phyloP scores from a whole-genome alignment of 1,140 invertebrate species.

The Philotrypesis tridentata region DNA sequence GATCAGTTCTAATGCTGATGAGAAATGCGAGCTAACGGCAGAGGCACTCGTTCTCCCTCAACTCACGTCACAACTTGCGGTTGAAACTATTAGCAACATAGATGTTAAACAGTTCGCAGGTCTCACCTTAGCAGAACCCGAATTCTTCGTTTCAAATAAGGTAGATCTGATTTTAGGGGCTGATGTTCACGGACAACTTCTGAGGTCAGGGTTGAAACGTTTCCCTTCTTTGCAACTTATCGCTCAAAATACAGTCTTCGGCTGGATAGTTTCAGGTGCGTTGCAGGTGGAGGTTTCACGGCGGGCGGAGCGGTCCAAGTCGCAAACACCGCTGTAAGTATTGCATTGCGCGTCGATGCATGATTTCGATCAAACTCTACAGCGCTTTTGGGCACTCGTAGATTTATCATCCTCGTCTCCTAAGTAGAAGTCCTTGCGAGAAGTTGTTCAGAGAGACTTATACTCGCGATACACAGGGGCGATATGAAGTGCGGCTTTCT shows the following conservation, averaged over 20 bases:
- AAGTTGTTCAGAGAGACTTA: constrained; percentile 33
- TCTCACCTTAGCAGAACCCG: constrained; percentile 34
- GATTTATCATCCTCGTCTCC: neutral
- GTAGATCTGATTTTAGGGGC: constrained; percentile 46
- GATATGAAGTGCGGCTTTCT: constrained; percentile 32
- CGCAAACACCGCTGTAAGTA: neutral
- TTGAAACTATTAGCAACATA: neutral
- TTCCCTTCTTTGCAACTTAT: constrained; percentile 24
- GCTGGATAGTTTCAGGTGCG: constrained; percentile 55
- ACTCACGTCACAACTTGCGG: constrained; percentile 12
- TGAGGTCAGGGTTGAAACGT: constrained; percentile 17
- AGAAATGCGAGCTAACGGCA: neutral
- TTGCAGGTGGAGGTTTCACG: neutral
- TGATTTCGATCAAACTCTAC: neutral
- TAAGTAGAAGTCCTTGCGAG: constrained; percentile 1
- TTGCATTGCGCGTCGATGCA: neutral
- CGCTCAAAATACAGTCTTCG: constrained; percentile 57
- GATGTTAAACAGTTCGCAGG: constrained; percentile 12
- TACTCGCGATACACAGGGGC: constrained; percentile 19
- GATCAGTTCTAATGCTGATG: neutral
- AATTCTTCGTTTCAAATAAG: neutral
- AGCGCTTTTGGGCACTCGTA: constrained; percentile 46
- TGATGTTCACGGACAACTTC: constrained; percentile 23
- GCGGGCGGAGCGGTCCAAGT: neutral
- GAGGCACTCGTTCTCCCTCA: constrained; percentile 28